Evolutionary conservation across 2,888 invertebrate genomes (phyloP).

Genomic region (Pyrrhia umbra): DNA sequence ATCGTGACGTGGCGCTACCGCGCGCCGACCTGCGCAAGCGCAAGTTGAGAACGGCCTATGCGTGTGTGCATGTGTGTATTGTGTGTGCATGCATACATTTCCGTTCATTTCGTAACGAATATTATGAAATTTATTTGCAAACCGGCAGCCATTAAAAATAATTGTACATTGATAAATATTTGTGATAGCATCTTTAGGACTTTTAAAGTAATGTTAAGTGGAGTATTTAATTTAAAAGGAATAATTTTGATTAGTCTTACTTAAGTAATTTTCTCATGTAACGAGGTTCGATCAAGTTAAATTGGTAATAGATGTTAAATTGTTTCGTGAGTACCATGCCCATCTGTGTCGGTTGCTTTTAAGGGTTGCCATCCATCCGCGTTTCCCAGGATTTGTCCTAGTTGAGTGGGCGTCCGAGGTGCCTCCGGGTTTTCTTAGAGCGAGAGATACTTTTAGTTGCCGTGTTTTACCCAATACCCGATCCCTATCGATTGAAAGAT

Average conservation of each 20-base stretch:
- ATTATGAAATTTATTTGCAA: constrained; percentile 12
- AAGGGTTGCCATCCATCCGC: no score
- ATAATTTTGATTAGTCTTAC: neutral
- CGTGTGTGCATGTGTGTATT: constrained; percentile 23
- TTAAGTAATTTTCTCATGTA: neutral
- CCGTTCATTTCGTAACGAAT: constrained; percentile 26
- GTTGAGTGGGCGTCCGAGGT: no score
- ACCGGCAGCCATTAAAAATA: neutral
- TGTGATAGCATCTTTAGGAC: neutral
- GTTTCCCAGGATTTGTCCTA: no score
- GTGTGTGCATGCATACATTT: constrained; percentile 26
- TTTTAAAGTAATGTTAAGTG: neutral
- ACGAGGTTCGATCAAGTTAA: constrained; percentile 20
- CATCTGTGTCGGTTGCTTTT: constrained; percentile 15
- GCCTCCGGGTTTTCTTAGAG: no score
- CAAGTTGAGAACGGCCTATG: constrained; percentile 2
- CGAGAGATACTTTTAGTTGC: no score
- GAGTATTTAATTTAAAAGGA: constrained; percentile 1
- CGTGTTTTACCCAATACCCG: no score
- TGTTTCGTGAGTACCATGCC: constrained; percentile 23
- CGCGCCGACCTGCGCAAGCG: constrained; percentile 13
- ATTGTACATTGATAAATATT: neutral
- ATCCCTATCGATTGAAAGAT: no score
- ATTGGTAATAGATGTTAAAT: constrained; percentile 38
- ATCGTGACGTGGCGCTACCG: constrained; percentile 2